phyloP scores from a whole-genome alignment of 2,113 vertebrate genomes.

The Pagrus major region DNA sequence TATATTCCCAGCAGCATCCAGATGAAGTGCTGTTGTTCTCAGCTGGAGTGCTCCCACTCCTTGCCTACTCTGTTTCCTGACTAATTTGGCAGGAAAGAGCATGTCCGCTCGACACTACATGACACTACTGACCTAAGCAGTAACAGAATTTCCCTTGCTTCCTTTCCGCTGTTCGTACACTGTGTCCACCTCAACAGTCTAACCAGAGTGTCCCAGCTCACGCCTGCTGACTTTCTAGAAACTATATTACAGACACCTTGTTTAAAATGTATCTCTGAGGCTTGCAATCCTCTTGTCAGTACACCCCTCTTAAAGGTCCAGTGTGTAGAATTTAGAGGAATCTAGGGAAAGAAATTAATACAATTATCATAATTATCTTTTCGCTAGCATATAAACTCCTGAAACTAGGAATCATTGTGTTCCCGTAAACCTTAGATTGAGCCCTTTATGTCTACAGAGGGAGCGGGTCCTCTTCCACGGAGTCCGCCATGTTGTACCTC shows the following conservation, averaged over 20 bases:
- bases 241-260: neutral
- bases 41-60: conserved; percentile 62
- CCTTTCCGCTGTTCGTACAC: conserved; percentile 51
- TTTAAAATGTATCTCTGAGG: neutral
- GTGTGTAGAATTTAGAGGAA: no score
- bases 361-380: no score
- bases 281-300: neutral
- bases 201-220: conserved; percentile 10
- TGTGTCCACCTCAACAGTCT: conserved; percentile 25
- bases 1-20: conserved; percentile 60
- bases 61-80: conserved; percentile 61
- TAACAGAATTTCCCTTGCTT: conserved; percentile 52
- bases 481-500: no score
- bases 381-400: no score
- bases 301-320: neutral
- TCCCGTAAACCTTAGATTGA: no score
- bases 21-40: conserved; percentile 70
- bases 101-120: conserved; percentile 63
- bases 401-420: no score
- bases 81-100: conserved; percentile 69
- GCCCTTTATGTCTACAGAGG: no score
- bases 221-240: neutral
- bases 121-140: conserved; percentile 68
- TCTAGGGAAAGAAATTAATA: no score
- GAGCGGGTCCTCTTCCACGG: no score